Evolutionary conservation across 2,888 invertebrate genomes (phyloP).

Genomic region (Pomacea canaliculata): DNA sequence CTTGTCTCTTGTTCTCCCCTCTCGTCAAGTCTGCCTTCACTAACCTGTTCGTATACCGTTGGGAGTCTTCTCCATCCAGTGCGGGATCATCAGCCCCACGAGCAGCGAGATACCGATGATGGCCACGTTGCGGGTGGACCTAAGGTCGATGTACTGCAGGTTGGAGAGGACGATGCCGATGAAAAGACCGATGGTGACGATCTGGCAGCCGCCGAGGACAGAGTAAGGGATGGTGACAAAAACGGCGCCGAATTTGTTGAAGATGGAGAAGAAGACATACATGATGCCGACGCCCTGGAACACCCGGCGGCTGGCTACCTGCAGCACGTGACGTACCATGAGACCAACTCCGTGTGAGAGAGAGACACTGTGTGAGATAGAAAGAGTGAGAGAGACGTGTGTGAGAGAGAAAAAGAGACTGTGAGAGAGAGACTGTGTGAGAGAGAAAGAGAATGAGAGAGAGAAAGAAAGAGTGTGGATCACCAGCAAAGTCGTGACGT

Average conservation of each 20-base stretch:
- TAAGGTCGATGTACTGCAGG: constrained; percentile 75
- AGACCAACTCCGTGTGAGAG: background rate
- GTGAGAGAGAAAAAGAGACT: too few species aligned
- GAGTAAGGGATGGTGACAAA: constrained; percentile 71
- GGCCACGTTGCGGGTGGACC: constrained; percentile 83
- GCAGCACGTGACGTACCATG: constrained; percentile 3
- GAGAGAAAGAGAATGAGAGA: too few species aligned
- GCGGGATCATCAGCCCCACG: constrained; percentile 78
- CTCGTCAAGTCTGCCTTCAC: too few species aligned
- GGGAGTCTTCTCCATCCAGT: constrained; percentile 45
- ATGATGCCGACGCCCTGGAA: constrained; percentile 68
- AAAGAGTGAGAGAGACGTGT: too few species aligned
- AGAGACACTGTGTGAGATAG: background rate
- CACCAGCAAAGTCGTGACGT: too few species aligned
- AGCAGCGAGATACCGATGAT: constrained; percentile 86
- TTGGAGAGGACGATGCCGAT: constrained; percentile 53
- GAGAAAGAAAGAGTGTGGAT: background rate
- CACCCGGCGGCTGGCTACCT: constrained; percentile 69
- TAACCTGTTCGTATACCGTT: constrained; percentile 48
- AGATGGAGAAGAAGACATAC: constrained; percentile 65
- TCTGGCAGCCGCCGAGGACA: constrained; percentile 65
- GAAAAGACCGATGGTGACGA: constrained; percentile 50
- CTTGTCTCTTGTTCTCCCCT: too few species aligned
- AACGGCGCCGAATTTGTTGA: constrained; percentile 69
- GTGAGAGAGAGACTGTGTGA: background rate